Percentiles rank a stretch among this genome's conserved stretches.
Conservation (phyloP, 2,797 vertebrate species). For the Typhlichthys subterraneus region DNA sequence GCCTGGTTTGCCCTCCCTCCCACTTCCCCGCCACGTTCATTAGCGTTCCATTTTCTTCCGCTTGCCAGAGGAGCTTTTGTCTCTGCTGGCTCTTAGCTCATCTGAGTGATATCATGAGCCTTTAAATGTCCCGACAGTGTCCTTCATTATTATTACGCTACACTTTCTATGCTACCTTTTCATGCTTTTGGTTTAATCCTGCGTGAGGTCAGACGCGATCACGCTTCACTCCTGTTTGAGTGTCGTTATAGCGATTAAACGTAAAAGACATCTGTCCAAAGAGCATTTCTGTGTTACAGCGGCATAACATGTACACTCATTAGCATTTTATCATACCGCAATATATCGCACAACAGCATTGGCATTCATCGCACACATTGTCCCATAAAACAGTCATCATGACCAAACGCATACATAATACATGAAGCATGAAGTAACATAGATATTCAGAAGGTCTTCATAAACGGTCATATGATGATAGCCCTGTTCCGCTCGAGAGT, state of each 20-base stretch:
- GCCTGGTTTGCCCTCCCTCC: slow-evolving; percentile 26
- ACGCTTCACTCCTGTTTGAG: too few relatives aligned
- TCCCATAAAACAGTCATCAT: too few relatives aligned
- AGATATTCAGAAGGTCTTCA: background rate
- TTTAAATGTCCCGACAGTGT: slow-evolving; percentile 57
- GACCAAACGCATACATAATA: too few relatives aligned
- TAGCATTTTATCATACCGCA: too few relatives aligned
- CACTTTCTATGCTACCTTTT: slow-evolving; percentile 27
- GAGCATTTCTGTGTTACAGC: too few relatives aligned
- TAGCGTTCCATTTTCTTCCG: slow-evolving; percentile 55
- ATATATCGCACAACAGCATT: too few relatives aligned
- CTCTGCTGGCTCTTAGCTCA: slow-evolving; percentile 36
- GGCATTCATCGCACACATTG: too few relatives aligned
- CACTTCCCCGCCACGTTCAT: slow-evolving; percentile 36
- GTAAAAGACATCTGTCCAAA: too few relatives aligned
- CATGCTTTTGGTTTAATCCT: slow-evolving; percentile 26
- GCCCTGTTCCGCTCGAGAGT: slow-evolving; percentile 4
- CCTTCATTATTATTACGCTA: slow-evolving; percentile 33
- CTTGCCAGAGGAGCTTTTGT: slow-evolving; percentile 34
- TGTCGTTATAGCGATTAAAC: too few relatives aligned
- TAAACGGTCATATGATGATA: too few relatives aligned
- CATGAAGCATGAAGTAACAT: background rate
- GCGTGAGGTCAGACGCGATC: background rate
- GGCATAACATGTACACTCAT: too few relatives aligned
- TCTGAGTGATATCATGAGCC: slow-evolving; percentile 55